A percentile compares a stretch with the other conserved stretches of the same genome.
These are phyloP conservation scores for Cromileptes altivelis DNA, from an alignment of 2,113 vertebrate genomes.

Conservation along the genomic window DNA sequence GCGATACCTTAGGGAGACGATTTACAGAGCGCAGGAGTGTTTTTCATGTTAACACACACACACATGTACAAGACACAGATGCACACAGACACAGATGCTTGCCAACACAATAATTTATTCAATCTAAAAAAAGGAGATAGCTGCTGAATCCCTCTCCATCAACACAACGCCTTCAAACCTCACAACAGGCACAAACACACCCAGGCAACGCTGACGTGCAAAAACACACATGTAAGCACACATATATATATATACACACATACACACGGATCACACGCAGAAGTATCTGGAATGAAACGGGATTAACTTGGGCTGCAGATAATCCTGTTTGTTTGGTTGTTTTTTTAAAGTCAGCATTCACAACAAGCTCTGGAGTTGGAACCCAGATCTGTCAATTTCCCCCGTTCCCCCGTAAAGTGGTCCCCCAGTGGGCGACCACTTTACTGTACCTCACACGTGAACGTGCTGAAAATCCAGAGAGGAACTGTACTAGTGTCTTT, in stretches of 20 bases:
- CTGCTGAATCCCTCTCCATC: slow-evolving; percentile 52
- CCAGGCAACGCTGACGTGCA: background rate
- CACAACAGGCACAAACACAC: background rate
- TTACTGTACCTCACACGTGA: slow-evolving; percentile 14
- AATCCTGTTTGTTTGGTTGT: slow-evolving; percentile 76
- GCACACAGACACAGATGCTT: slow-evolving; percentile 40
- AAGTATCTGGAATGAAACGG: slow-evolving; percentile 64
- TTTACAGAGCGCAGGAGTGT: slow-evolving; percentile 39
- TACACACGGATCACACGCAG: slow-evolving; percentile 18
- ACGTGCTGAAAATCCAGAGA: slow-evolving; percentile 4
- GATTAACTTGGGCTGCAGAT: slow-evolving; percentile 67
- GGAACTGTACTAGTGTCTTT: slow-evolving; percentile 1
- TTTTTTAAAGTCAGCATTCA: slow-evolving; percentile 45
- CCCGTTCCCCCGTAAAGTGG: background rate
- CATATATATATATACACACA: background rate
- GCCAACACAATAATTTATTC: slow-evolving; percentile 58
- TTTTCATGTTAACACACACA: slow-evolving; percentile 12
- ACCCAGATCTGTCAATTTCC: slow-evolving; percentile 73
- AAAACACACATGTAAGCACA: slow-evolving; percentile 2
- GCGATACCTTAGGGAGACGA: slow-evolving; percentile 51
- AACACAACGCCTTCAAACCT: slow-evolving; percentile 38
- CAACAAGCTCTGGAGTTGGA: slow-evolving; percentile 59
- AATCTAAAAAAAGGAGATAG: slow-evolving; percentile 56
- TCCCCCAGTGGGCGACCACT: slow-evolving; percentile 35
- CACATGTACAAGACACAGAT: slow-evolving; percentile 7